Evolutionary conservation across 2,888 invertebrate genomes (phyloP), one percentile per base, ranked within the genome.

Genomic region (Chirona hameri): DNA sequence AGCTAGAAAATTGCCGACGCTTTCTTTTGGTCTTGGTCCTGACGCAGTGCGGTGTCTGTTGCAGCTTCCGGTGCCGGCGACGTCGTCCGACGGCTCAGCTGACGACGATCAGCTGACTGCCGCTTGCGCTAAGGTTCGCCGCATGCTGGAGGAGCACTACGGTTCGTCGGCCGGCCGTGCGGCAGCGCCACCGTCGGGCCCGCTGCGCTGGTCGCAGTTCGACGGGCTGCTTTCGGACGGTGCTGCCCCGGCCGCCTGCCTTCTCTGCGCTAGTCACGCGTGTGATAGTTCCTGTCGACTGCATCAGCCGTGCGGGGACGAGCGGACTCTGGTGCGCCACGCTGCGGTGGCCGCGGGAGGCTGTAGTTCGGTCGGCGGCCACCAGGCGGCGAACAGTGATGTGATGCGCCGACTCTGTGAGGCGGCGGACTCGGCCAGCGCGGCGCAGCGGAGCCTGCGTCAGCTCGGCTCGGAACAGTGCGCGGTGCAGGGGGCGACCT

Each of bases 151-250:
- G 39, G 76, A 76, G 76, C 76, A 76, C 76, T 76, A 76, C 39
- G 29, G 76, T 21, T 39, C 39, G 39, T 39, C 76, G 31, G 21
- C 21, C 21, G 7, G 39, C 76, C 21, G 39, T 7, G 31, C 9
- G 39, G 39, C 31, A 21, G 39, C 31, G 76, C 76, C 76, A 39
- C 18, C 39, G 39, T 39, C 76, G 7, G 39, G 21, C 39, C 39
- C 76, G 18, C 76, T 39, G 76, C 76, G 39, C 76, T 76, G 76
- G 76, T 76, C 76, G 29, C 76, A 76, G 76, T 39, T 76, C 21
- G 76, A 39, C 76, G 39, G 31, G 31, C 76, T 76, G 24, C 39
- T 76, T 5, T 4, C 76, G 7, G 76, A 76, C 18, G 31, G 9
- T 29, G 29, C 12, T 15, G 29, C 24, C 4, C 12, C 69, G 39